Conservation (phyloP, 2,888 invertebrate species). For the Drosophila niveifrons region DNA sequence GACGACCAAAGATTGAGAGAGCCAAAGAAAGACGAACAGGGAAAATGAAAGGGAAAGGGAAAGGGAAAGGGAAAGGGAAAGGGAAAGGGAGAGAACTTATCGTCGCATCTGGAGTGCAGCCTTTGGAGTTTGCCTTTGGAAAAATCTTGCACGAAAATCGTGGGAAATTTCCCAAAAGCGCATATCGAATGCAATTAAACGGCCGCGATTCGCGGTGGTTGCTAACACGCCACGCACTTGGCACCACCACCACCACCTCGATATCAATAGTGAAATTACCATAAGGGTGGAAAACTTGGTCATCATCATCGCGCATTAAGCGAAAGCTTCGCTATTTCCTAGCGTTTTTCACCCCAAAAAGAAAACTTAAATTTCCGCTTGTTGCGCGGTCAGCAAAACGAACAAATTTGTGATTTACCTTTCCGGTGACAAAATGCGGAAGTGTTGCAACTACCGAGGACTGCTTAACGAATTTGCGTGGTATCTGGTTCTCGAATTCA, state of each 20-base stretch:
- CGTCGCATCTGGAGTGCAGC: conserved; percentile 36
- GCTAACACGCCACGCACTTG: conserved; percentile 50
- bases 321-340: conserved; percentile 70
- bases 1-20: conserved; percentile 12
- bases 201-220: conserved; percentile 74
- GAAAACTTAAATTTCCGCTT: conserved; percentile 65
- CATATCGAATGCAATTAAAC: conserved; percentile 80
- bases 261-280: conserved; percentile 30
- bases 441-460: conserved; percentile 61
- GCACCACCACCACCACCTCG: conserved; percentile 41
- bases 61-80: conserved; percentile 10
- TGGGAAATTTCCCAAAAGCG: conserved; percentile 80
- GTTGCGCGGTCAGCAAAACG: conserved; percentile 72
- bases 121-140: conserved; percentile 47
- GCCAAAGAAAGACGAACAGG: conserved; percentile 5
- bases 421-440: conserved; percentile 79
- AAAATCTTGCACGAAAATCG: conserved; percentile 76
- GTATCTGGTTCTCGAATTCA: conserved; percentile 20
- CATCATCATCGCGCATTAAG: conserved; percentile 18
- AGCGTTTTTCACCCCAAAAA: conserved; percentile 71
- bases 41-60: conserved; percentile 14
- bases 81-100: conserved; percentile 37
- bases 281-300: conserved; percentile 57
- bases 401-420: conserved; percentile 75
- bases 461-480: conserved; percentile 50